Percentiles rank a stretch among this genome's conserved stretches.
Evolutionary conservation across 2,797 vertebrate genomes (phyloP).

Genomic region (Gallinago nigripennis): DNA sequence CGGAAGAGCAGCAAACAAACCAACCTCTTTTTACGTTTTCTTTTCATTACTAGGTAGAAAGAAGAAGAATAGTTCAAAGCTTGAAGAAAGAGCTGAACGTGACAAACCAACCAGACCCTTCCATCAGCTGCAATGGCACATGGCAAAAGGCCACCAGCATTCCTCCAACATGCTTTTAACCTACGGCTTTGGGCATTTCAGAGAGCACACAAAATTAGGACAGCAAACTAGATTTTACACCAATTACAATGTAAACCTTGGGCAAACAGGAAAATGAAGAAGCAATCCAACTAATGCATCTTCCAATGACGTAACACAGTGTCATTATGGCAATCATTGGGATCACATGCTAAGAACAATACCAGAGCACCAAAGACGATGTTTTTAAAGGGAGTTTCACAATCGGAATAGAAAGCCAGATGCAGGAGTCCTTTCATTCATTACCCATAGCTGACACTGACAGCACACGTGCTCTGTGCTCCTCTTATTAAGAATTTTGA

Average conservation of each 20-base stretch:
- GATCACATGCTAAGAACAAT: not conserved
- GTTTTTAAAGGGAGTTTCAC: not conserved
- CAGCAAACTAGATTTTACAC: not conserved
- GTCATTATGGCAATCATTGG: not conserved
- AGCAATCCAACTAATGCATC: not conserved
- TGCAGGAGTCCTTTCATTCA: not conserved
- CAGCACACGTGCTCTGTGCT: not conserved
- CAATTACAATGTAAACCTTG: not conserved
- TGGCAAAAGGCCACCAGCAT: not conserved
- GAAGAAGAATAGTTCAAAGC: slow-evolving; percentile 12
- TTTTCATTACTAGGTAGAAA: slow-evolving; percentile 29
- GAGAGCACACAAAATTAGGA: not conserved
- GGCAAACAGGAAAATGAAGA: not conserved
- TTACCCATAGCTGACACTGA: not conserved
- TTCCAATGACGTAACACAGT: not conserved
- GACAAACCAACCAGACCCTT: not conserved
- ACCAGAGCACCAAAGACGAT: not conserved
- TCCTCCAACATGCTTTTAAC: not conserved
- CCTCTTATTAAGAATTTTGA: not conserved
- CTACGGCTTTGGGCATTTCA: not conserved
- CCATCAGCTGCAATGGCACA: not conserved
- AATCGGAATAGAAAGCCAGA: not conserved
- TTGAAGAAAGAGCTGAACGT: slow-evolving; percentile 46
- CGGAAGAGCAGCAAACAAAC: not conserved
- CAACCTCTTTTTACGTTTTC: not conserved